These are phyloP conservation scores for Melanotaenia duboulayi DNA, from an alignment of 2,113 vertebrate genomes.

Conservation along the genomic window DNA sequence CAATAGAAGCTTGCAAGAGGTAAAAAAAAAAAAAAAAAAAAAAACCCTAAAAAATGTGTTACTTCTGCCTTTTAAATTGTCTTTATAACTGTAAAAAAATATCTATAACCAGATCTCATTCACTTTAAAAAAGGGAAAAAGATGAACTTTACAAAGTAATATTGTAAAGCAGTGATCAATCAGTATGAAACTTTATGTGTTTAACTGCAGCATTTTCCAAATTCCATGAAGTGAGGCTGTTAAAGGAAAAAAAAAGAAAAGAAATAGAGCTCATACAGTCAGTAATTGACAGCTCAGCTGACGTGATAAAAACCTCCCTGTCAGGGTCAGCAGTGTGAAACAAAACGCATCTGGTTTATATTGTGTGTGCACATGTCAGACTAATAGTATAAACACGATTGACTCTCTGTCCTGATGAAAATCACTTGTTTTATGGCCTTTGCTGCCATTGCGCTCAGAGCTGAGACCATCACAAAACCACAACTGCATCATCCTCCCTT, in stretches of 20 bases:
- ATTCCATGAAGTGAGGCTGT: not conserved
- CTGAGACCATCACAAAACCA: conserved; percentile 38
- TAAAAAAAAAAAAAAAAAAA: too few species aligned
- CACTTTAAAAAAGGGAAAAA: too few species aligned
- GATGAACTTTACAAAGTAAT: too few species aligned
- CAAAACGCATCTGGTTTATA: conserved; percentile 39
- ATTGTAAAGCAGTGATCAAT: too few species aligned
- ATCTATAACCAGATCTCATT: too few species aligned
- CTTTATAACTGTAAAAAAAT: too few species aligned
- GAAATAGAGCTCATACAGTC: not conserved
- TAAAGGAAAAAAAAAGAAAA: too few species aligned
- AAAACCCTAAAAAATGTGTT: too few species aligned
- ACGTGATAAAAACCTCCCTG: conserved; percentile 18
- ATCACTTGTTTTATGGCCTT: conserved; percentile 57
- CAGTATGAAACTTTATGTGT: not conserved
- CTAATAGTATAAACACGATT: conserved; percentile 40
- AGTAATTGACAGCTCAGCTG: conserved; percentile 23
- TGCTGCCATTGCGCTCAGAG: conserved; percentile 6
- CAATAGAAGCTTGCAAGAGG: too few species aligned
- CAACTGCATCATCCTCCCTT: conserved; percentile 11
- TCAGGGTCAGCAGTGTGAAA: conserved; percentile 34
- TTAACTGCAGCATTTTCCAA: not conserved
- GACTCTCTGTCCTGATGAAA: conserved; percentile 54
- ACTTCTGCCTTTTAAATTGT: too few species aligned
- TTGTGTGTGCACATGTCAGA: conserved; percentile 38